Percentiles rank a stretch among this genome's conserved stretches.
Evolutionary conservation across 1,140 invertebrate species (phyloP).

Genomic region (Hetaerina americana): DNA sequence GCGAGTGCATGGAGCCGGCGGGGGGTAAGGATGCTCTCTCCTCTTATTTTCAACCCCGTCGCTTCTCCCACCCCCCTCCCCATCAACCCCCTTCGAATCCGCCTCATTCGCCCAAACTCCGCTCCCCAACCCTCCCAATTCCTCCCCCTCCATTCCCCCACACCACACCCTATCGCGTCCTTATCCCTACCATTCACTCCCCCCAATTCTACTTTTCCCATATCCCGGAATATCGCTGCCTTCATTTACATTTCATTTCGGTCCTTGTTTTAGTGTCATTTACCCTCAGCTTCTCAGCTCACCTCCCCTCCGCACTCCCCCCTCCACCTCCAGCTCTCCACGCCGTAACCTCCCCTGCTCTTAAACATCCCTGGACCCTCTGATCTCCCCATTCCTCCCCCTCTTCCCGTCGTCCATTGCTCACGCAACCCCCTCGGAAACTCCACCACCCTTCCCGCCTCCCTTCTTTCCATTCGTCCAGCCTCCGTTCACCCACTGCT

Average conservation of each 20-base stretch:
- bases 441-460: not conserved
- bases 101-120: too few species aligned
- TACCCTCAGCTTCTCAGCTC: not conserved
- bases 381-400: not conserved
- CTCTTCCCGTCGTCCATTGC: not conserved
- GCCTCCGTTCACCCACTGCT: too few species aligned
- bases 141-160: too few species aligned
- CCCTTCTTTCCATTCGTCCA: too few species aligned
- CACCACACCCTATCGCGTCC: not conserved
- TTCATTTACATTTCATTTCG: not conserved
- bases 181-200: too few species aligned
- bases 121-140: not conserved
- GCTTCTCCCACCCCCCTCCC: too few species aligned
- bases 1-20: not conserved
- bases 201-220: not conserved
- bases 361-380: too few species aligned
- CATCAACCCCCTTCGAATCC: not conserved
- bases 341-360: too few species aligned
- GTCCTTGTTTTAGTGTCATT: not conserved
- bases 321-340: not conserved
- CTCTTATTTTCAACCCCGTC: too few species aligned
- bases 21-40: too few species aligned
- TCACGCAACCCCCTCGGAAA: not conserved
- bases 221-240: not conserved
- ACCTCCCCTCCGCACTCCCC: not conserved